Conservation (phyloP, 2,888 invertebrate genomes). For the Allophyes oxyacanthae region DNA sequence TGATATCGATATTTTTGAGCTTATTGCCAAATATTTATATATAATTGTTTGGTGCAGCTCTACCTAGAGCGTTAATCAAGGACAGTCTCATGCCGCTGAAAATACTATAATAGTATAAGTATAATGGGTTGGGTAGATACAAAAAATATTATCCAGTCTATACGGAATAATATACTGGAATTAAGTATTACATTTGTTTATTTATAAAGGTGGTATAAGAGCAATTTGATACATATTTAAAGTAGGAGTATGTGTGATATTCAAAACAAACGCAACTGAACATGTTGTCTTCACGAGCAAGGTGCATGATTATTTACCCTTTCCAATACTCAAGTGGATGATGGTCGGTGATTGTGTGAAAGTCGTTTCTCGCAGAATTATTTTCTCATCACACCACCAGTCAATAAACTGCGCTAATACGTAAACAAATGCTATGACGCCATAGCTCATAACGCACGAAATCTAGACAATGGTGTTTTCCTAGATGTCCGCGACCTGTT, state of each 20-base stretch:
- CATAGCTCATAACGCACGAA: conserved; percentile 45
- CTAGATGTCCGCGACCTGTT: conserved; percentile 62
- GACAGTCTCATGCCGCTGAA: too few species aligned
- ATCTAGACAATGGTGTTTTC: conserved; percentile 70
- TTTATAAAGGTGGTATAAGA: too few species aligned
- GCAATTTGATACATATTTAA: neutral
- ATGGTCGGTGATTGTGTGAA: conserved; percentile 43
- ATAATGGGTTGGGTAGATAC: too few species aligned
- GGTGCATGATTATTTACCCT: conserved; percentile 37
- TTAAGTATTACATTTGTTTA: too few species aligned
- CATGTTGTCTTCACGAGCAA: conserved; percentile 2
- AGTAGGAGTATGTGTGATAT: neutral
- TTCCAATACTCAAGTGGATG: conserved; percentile 35
- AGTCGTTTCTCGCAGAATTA: conserved; percentile 33
- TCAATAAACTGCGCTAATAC: conserved; percentile 33
- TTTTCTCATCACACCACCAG: conserved; percentile 43
- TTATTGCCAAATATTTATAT: too few species aligned
- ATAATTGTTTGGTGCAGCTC: too few species aligned
- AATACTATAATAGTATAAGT: too few species aligned
- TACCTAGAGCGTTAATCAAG: too few species aligned
- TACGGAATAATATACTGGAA: too few species aligned
- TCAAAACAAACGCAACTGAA: conserved; percentile 3
- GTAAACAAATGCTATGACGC: conserved; percentile 41
- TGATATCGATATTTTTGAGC: too few species aligned
- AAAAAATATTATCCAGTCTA: too few species aligned